Evolutionary conservation across 2,113 vertebrate species (phyloP).

Genomic region (Dolichotis patagonum): DNA sequence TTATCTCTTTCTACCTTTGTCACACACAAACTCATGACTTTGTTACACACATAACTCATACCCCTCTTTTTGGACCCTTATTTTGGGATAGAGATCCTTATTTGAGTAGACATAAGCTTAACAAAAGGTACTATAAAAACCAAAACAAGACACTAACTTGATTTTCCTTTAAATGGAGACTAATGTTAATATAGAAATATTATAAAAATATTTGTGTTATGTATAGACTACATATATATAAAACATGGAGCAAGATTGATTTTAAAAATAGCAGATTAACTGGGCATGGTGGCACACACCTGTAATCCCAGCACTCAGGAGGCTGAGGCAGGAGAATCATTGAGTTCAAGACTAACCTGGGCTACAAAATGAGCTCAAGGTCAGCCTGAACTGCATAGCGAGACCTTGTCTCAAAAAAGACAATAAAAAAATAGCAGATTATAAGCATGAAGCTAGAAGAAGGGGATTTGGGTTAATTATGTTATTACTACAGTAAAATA

Average conservation of each 20-base stretch:
- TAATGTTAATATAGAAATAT: conserved; percentile 32
- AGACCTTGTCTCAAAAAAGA: too few species aligned
- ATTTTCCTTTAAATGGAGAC: background rate
- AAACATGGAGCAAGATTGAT: background rate
- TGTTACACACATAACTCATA: too few species aligned
- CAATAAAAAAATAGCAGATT: too few species aligned
- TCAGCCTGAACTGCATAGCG: too few species aligned
- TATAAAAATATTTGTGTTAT: background rate
- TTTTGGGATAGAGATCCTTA: background rate
- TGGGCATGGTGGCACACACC: too few species aligned
- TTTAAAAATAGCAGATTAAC: conserved; percentile 39
- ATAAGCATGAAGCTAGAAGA: too few species aligned
- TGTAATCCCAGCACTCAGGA: too few species aligned
- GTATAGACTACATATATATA: background rate
- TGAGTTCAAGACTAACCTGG: too few species aligned
- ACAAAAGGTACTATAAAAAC: background rate
- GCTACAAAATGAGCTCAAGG: too few species aligned
- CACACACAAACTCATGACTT: background rate
- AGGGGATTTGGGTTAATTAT: too few species aligned
- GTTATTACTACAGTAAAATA: too few species aligned
- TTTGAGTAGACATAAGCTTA: conserved; percentile 5
- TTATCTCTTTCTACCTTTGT: background rate
- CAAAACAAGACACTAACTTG: background rate
- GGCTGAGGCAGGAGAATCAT: too few species aligned
- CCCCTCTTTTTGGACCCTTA: background rate